Conservation (phyloP, 1,140 invertebrate species). For the Eriocheir sinensis region DNA sequence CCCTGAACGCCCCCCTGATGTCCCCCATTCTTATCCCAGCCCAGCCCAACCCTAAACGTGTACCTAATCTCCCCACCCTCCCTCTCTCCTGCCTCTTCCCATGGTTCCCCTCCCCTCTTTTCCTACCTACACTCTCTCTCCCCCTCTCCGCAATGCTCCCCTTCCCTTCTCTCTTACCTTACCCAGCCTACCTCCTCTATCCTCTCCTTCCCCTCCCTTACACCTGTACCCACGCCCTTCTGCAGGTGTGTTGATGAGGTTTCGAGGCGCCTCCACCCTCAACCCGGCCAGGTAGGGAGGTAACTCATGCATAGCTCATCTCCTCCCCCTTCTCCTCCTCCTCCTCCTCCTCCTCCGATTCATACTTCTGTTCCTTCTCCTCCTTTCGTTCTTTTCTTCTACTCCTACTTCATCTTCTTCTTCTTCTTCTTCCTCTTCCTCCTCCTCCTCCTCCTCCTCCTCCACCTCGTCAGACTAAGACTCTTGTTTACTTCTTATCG, state of each 20-base stretch:
- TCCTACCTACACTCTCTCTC: neutral
- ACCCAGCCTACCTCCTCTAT: too few species aligned
- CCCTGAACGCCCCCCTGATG: too few species aligned
- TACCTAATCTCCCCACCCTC: neutral
- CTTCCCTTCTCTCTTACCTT: too few species aligned
- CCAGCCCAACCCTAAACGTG: too few species aligned
- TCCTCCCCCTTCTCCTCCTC: neutral
- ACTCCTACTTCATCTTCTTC: too few species aligned
- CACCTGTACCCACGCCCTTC: neutral
- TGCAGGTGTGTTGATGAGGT: neutral
- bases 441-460: neutral
- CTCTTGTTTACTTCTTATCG: too few species aligned
- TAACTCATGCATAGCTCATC: neutral
- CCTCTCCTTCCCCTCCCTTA: too few species aligned
- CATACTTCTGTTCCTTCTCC: neutral
- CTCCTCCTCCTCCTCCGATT: neutral
- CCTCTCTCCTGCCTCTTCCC: neutral
- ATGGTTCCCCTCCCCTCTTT: too few species aligned
- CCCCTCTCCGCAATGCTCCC: neutral
- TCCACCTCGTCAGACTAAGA: too few species aligned
- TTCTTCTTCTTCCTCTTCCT: too few species aligned
- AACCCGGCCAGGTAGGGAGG: neutral
- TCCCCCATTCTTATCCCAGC: too few species aligned
- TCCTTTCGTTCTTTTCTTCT: too few species aligned
- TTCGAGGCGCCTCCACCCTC: neutral